These are phyloP conservation scores for Micromys minutus DNA, from an alignment of 2,113 vertebrate species.

Conservation along the genomic window DNA sequence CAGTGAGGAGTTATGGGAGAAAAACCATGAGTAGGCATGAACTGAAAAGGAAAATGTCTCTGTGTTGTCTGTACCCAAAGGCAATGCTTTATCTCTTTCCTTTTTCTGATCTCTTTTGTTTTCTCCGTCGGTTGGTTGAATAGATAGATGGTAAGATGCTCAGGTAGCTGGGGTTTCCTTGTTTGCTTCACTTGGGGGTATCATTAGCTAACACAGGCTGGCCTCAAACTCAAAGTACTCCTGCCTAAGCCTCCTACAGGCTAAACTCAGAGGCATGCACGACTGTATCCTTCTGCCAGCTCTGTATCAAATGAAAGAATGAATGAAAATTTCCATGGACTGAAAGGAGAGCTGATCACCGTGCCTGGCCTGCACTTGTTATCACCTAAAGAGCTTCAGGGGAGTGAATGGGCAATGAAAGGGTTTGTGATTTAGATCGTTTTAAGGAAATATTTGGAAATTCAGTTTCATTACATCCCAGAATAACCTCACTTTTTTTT, in stretches of 20 bases:
- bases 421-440: neutral
- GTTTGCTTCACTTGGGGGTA: neutral
- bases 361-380: neutral
- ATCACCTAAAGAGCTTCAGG: conserved; percentile 3
- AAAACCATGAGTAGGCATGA: neutral
- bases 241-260: too few relatives aligned
- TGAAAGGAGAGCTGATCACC: neutral
- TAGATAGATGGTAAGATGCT: neutral
- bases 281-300: neutral
- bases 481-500: conserved; percentile 1
- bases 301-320: neutral
- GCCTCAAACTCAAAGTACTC: neutral
- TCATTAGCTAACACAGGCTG: neutral
- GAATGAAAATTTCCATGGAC: neutral
- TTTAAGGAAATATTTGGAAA: conserved; percentile 34
- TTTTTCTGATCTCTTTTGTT: neutral
- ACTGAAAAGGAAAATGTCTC: neutral
- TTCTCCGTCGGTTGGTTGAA: neutral
- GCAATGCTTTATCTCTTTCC: neutral
- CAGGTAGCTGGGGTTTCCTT: neutral
- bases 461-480: neutral
- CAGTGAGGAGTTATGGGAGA: neutral
- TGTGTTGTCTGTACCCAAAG: neutral
- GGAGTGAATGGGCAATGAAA: neutral
- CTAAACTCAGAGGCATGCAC: neutral